A percentile compares a stretch with the other conserved stretches of the same genome.
phyloP scores from a whole-genome alignment of 2,888 invertebrate genomes.

The Philaethria dido region DNA sequence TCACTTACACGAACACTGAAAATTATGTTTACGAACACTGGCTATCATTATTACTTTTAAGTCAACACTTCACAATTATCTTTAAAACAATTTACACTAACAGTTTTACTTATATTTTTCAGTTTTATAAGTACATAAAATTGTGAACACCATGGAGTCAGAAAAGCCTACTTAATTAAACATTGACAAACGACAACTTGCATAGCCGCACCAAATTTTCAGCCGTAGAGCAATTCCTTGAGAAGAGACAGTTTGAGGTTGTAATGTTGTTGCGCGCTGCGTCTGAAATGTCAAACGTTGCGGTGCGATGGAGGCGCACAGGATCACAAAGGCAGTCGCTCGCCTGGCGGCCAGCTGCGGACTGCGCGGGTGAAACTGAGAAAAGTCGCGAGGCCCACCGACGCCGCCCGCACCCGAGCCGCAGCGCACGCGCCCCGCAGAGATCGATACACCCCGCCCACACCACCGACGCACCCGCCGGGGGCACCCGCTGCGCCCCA shows the following conservation, averaged over 20 bases:
- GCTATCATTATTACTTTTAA: slow-evolving; percentile 42
- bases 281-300: slow-evolving; percentile 68
- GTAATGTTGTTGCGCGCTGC: slow-evolving; percentile 70
- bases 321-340: slow-evolving; percentile 62
- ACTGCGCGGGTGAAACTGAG: slow-evolving; percentile 67
- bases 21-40: slow-evolving; percentile 54
- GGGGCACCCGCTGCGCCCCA: slow-evolving; percentile 54
- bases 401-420: slow-evolving; percentile 60
- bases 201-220: slow-evolving; percentile 35
- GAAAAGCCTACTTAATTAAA: slow-evolving; percentile 13
- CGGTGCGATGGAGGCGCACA: slow-evolving; percentile 48
- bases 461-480: slow-evolving; percentile 64
- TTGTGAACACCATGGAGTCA: slow-evolving; percentile 20
- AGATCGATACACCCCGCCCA: slow-evolving; percentile 81
- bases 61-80: slow-evolving; percentile 56
- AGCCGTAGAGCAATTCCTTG: slow-evolving; percentile 65
- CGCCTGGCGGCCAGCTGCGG: slow-evolving; percentile 76
- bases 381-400: slow-evolving; percentile 58
- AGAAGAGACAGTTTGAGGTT: slow-evolving; percentile 69
- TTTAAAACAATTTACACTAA: slow-evolving; percentile 19
- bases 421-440: slow-evolving; percentile 75
- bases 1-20: slow-evolving; percentile 74
- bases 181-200: slow-evolving; percentile 18
- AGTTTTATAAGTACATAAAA: slow-evolving; percentile 20
- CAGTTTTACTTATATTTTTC: slow-evolving; percentile 10